Base-by-base conservation (phyloP, 2,797 vertebrate species). In the Antrozous pallidus region DNA sequence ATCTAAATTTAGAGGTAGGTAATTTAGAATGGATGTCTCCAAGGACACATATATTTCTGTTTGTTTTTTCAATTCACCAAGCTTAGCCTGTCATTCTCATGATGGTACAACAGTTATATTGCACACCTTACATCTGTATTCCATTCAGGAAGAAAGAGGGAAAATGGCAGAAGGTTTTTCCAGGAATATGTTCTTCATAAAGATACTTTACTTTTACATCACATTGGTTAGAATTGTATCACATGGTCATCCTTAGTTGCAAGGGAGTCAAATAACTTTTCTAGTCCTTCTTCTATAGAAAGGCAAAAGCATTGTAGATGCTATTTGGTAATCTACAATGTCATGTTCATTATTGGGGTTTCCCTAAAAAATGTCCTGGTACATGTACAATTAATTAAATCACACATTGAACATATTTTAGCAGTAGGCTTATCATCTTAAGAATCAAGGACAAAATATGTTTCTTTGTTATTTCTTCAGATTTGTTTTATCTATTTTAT, bases 391-490 rank as follows among this genome's bases (percentile, higher is more conserved):
- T 82, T 36, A 83, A 36, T 86, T 87, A 70, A 84, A n/a, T 91
- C 78, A 67, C 7, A 56, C 18, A 89, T n/a, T 36, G 74, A 91
- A 86, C 20, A 58, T 93, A 84, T 91, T 91, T 94, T 70, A 90
- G 49, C 69, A 22, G 6, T 80, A 79, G 20, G 40, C 17, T 88
- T 78, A 88, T 49, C 45, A 70, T 92, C 63, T 92, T 65, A 95
- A 93, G 70, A 70, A 16, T 84, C 86, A 90, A 91, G 87, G 47
- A 82, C 47, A 96, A 74, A 70, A 79, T 56, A 3, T 79, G 12
- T 71, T 80, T 78, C 20, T 92, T 85, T 78, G 24, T 16, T 85
- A 24, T 92, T 86, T 63, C 36, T 90, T 88, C 28, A 75, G 67
- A 83, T 71, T 63, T 31, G 88, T 75, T 88, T 71, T 85, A n/a